A percentile compares a stretch with the other conserved stretches of the same genome.
phyloP scores from a whole-genome alignment of 2,797 vertebrate species.

The Tragelaphus eurycerus region DNA sequence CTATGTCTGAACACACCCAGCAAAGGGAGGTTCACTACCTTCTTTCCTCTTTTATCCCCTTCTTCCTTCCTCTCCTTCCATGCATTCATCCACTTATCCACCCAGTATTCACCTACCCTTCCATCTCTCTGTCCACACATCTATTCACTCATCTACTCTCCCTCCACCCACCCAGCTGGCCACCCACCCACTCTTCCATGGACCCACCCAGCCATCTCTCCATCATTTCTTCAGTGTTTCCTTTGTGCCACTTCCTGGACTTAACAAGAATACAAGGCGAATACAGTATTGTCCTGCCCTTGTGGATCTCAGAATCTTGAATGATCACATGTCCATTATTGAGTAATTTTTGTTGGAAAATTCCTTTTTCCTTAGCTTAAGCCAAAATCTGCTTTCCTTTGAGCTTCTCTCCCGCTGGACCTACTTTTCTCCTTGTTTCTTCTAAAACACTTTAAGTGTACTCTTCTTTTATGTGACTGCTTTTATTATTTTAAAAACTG shows the following conservation, averaged over 20 bases:
- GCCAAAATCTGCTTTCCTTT: not conserved
- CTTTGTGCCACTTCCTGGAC: not conserved
- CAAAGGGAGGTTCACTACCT: not conserved
- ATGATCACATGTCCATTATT: not conserved
- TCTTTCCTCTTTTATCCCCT: not conserved
- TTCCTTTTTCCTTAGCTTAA: not conserved
- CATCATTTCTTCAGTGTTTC: not conserved
- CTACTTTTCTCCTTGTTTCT: not conserved
- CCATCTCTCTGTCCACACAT: not conserved
- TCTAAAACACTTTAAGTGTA: not conserved
- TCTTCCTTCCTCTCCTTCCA: not conserved
- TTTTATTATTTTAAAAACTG: not conserved
- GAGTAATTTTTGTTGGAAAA: not conserved
- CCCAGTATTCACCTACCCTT: not conserved
- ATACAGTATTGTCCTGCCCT: not conserved
- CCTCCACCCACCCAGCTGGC: not conserved
- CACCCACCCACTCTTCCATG: fast-evolving
- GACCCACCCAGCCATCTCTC: not conserved
- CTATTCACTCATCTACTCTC: no score
- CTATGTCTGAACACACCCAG: not conserved
- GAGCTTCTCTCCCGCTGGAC: not conserved
- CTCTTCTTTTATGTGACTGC: not conserved
- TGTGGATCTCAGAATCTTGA: not conserved
- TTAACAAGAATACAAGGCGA: not conserved
- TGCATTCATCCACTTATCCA: not conserved